phyloP scores from a whole-genome alignment of 2,113 vertebrate species.

The Pogona vitticeps region DNA sequence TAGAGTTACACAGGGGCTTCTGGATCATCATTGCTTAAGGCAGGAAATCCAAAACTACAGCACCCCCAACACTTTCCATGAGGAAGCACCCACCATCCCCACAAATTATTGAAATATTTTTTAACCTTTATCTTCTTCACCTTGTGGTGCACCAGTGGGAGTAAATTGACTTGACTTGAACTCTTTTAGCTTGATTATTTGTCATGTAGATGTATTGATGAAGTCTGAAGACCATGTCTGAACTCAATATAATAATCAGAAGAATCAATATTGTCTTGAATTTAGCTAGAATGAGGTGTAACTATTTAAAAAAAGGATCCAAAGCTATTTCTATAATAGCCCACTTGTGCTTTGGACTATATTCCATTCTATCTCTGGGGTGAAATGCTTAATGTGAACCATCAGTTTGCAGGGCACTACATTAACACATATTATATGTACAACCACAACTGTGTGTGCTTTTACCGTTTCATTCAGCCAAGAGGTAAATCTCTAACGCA shows the following conservation, averaged over 20 bases:
- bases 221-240: constrained; percentile 33
- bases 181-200: background rate
- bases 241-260: accelerated
- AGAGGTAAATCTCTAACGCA: constrained; percentile 30
- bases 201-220: constrained; percentile 25
- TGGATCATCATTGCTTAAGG: background rate
- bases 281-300: constrained; percentile 9
- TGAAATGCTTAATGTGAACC: constrained; percentile 67
- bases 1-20: background rate
- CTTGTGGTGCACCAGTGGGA: too few relatives aligned
- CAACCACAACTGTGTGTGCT: constrained; percentile 26
- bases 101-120: too few relatives aligned
- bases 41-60: background rate
- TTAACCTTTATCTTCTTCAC: background rate
- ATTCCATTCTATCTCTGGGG: constrained; percentile 56
- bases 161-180: background rate
- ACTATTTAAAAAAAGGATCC: background rate
- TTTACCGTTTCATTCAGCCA: constrained; percentile 42
- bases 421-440: constrained; percentile 43
- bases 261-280: background rate
- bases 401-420: constrained; percentile 45
- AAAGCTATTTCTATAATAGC: constrained; percentile 55
- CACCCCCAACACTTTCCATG: background rate
- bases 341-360: constrained; percentile 38
- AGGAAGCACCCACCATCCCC: too few relatives aligned